Evolutionary conservation across 2,113 vertebrate genomes (phyloP).

Genomic region (Lagenorhynchus albirostris): DNA sequence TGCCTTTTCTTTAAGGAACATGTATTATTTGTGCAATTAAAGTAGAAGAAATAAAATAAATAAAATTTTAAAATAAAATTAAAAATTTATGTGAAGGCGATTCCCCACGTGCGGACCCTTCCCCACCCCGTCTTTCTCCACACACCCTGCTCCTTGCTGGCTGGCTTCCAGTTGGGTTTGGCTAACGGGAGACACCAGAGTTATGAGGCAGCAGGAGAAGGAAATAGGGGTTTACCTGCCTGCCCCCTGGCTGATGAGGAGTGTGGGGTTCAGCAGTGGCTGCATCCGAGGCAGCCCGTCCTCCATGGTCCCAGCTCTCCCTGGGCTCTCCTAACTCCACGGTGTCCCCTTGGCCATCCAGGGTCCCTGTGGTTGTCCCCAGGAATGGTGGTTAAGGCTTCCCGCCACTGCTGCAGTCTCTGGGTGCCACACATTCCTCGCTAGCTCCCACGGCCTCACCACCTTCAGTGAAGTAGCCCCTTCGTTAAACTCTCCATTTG

Average conservation of each 20-base stretch:
- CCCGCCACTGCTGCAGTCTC: too few relatives aligned
- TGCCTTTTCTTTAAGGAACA: background rate
- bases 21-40: background rate
- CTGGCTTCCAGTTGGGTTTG: background rate
- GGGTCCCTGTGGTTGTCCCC: background rate
- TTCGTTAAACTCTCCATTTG: background rate
- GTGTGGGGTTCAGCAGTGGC: too few relatives aligned
- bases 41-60: background rate
- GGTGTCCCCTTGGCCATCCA: background rate
- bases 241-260: too few relatives aligned
- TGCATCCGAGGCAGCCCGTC: too few relatives aligned
- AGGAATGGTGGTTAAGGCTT: background rate
- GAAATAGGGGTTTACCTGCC: background rate
- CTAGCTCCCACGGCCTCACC: background rate
- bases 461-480: background rate
- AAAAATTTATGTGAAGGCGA: too few relatives aligned
- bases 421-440: background rate
- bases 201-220: background rate
- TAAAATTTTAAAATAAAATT: background rate
- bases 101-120: accelerated
- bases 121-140: accelerated
- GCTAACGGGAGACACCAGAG: background rate
- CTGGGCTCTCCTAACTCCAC: background rate
- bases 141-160: too few relatives aligned
- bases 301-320: too few relatives aligned